A percentile compares a stretch with the other conserved stretches of the same genome.
phyloP scores from a whole-genome alignment of 2,797 vertebrate species.

The Tapirus indicus region DNA sequence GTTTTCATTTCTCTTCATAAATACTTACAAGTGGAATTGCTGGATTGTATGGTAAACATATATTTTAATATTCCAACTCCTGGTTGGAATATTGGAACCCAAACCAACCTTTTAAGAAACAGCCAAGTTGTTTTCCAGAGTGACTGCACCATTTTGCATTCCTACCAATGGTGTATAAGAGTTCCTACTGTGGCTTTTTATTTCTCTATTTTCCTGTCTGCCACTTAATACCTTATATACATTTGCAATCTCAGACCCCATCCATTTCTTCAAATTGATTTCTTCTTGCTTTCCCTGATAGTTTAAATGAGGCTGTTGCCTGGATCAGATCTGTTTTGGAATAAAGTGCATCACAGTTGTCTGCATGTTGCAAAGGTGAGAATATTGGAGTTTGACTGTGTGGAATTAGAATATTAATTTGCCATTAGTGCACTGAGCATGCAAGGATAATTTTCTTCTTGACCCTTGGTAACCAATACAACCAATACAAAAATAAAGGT shows the following conservation, averaged over 20 bases:
- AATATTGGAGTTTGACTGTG: neutral
- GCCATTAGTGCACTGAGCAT: neutral
- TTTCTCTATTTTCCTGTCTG: constrained; percentile 5
- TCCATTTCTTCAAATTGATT: neutral
- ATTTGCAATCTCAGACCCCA: neutral
- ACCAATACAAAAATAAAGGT: neutral
- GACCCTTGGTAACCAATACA: neutral
- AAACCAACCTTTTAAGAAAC: constrained; percentile 14
- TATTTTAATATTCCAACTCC: constrained; percentile 43
- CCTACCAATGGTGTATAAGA: neutral
- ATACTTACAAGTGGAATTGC: neutral
- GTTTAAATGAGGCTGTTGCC: neutral
- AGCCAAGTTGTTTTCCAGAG: neutral
- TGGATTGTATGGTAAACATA: neutral
- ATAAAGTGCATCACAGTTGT: neutral
- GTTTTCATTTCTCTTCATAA: constrained; percentile 45
- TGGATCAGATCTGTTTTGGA: constrained; percentile 10
- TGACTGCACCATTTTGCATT: neutral
- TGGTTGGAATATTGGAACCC: neutral
- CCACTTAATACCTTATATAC: neutral
- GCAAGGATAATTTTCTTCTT: neutral
- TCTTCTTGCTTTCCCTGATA: neutral
- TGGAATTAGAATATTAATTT: constrained; percentile 24
- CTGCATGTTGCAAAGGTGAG: neutral
- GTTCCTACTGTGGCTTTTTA: neutral